Evolutionary conservation across 2,113 vertebrate species (phyloP).

Genomic region (Sorex araneus): DNA sequence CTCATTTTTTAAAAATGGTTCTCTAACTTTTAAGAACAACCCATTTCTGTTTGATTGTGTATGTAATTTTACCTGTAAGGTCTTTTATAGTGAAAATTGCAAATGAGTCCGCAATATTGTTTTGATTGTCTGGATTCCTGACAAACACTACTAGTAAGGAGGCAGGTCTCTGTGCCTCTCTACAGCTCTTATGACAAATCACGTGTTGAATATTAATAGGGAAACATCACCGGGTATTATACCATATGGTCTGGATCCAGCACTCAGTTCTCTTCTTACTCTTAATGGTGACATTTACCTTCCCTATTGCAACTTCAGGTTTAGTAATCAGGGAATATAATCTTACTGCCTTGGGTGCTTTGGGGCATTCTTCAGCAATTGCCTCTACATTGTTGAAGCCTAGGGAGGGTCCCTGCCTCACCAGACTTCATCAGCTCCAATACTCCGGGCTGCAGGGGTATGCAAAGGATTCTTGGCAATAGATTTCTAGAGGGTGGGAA

Average conservation of each 20-base stretch:
- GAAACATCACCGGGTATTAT: background rate
- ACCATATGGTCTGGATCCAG: background rate
- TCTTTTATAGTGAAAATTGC: background rate
- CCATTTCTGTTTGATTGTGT: background rate
- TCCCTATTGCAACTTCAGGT: background rate
- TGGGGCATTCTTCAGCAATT: background rate
- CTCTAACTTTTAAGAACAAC: background rate
- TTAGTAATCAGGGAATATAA: background rate
- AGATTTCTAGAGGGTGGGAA: background rate
- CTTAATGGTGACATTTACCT: background rate
- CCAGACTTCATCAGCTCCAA: background rate
- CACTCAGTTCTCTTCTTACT: background rate
- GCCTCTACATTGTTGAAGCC: background rate
- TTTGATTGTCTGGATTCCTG: conserved; percentile 21
- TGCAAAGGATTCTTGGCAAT: background rate
- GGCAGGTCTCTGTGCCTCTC: background rate
- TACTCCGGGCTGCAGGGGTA: background rate
- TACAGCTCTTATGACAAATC: background rate
- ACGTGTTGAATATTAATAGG: background rate
- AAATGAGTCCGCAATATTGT: background rate
- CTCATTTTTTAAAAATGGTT: background rate
- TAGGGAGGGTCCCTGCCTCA: background rate
- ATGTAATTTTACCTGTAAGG: background rate
- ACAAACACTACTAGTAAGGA: background rate
- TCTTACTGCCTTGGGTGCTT: background rate